Conservation (phyloP, 2,797 vertebrate species). For the Lepidocolaptes lacrymiger region DNA sequence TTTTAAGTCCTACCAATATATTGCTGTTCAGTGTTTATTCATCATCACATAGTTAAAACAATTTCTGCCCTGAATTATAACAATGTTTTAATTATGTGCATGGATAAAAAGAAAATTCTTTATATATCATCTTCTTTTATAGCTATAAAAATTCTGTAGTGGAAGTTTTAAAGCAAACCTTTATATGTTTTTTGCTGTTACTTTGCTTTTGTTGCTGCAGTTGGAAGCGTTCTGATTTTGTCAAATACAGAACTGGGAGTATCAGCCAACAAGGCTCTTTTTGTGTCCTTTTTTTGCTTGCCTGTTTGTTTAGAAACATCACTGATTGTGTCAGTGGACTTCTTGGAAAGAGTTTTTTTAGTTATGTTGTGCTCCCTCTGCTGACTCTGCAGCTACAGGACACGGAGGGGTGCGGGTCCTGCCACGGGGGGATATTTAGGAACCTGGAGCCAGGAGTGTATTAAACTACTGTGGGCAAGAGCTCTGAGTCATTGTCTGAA, state of each 20-base stretch:
- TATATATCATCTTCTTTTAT: neutral
- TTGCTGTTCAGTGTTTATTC: neutral
- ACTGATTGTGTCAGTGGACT: neutral
- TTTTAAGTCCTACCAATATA: neutral
- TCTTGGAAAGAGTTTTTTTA: constrained; percentile 38
- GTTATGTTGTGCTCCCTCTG: constrained; percentile 70
- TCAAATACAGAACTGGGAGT: neutral
- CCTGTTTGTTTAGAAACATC: constrained; percentile 21
- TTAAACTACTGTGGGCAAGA: neutral
- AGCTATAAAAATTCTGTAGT: neutral
- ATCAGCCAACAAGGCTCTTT: neutral
- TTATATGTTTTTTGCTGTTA: neutral
- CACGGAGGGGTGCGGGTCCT: neutral
- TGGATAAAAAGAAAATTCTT: neutral
- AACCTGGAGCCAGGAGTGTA: neutral
- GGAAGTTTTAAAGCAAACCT: neutral
- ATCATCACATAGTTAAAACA: neutral
- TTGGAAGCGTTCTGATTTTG: neutral
- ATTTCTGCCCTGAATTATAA: neutral
- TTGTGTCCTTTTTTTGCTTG: neutral
- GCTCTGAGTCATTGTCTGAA: neutral
- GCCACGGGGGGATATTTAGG: neutral
- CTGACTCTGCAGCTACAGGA: constrained; percentile 57
- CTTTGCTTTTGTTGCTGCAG: neutral
- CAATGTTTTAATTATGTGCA: neutral